Conservation (phyloP, 2,797 vertebrate genomes). For the Enteromius trimaculatus region DNA sequence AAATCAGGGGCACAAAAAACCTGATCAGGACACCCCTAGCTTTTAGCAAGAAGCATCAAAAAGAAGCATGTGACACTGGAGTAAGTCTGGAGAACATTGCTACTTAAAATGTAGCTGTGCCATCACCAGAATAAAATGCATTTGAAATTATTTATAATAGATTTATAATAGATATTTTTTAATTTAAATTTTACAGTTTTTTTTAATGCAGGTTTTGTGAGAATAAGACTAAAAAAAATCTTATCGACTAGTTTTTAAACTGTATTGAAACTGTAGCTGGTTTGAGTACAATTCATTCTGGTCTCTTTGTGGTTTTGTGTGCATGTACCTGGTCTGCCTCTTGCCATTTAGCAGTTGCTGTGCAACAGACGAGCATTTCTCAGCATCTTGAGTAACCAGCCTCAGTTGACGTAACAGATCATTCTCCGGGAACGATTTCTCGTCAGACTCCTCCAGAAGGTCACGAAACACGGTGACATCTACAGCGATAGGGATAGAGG, state of each 20-base stretch:
- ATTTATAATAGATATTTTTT: not conserved
- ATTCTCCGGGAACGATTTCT: conserved; percentile 88
- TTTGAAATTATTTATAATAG: not conserved
- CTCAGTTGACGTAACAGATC: conserved; percentile 90
- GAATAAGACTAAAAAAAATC: not conserved
- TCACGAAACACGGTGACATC: conserved; percentile 87
- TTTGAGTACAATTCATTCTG: not conserved
- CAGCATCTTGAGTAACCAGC: conserved; percentile 88
- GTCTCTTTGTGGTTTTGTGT: conserved; percentile 35
- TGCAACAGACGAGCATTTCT: conserved; percentile 91
- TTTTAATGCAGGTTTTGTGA: not conserved
- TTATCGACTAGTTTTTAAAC: too few species aligned
- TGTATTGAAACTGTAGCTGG: not conserved
- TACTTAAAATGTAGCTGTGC: not conserved
- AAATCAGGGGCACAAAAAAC: too few species aligned
- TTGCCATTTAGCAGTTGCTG: conserved; percentile 94
- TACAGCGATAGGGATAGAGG: conserved; percentile 60
- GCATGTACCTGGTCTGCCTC: conserved; percentile 88
- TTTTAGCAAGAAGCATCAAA: not conserved
- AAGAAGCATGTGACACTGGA: not conserved
- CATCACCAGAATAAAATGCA: not conserved
- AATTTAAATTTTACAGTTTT: not conserved
- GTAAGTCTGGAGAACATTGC: not conserved
- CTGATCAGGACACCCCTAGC: too few species aligned
- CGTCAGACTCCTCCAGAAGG: conserved; percentile 88